Percentiles rank a stretch among this genome's conserved stretches.
Conservation (phyloP, 1,140 invertebrate genomes). For the Idris sp. region DNA sequence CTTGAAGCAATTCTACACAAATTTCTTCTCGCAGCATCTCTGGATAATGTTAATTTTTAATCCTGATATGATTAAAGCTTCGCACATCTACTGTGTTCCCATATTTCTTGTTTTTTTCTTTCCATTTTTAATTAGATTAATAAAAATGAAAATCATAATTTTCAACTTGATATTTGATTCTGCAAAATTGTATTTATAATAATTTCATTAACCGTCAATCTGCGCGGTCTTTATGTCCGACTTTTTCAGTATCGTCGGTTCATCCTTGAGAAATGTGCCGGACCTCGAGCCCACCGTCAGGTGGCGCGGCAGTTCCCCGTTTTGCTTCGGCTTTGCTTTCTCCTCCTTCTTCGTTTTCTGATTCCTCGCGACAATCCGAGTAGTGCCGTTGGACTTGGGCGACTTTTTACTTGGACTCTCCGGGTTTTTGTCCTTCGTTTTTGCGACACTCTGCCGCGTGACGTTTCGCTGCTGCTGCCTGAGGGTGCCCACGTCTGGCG, state of each 20-base stretch:
- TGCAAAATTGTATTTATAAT: not conserved
- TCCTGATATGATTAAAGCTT: constrained; percentile 41
- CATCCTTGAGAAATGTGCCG: constrained; percentile 86
- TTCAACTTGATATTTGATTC: constrained; percentile 6
- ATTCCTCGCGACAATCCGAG: constrained; percentile 38
- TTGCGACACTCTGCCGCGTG: constrained; percentile 29
- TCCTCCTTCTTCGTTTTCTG: constrained; percentile 63
- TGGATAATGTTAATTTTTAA: constrained; percentile 5
- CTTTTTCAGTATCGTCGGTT: constrained; percentile 80
- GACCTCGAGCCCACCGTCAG: constrained; percentile 80
- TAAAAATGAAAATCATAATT: too few species aligned
- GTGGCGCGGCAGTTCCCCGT: constrained; percentile 68
- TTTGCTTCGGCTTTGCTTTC: constrained; percentile 70
- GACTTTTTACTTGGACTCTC: constrained; percentile 73
- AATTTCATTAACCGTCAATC: constrained; percentile 70
- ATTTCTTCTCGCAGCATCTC: constrained; percentile 6
- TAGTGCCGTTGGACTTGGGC: constrained; percentile 69
- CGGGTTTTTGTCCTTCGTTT: constrained; percentile 63
- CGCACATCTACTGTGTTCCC: constrained; percentile 14
- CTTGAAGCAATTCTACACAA: constrained; percentile 28
- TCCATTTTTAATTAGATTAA: too few species aligned
- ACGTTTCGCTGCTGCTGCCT: constrained; percentile 34
- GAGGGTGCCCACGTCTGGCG: constrained; percentile 67
- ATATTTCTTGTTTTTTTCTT: too few species aligned
- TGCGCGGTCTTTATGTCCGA: constrained; percentile 74